A percentile compares a stretch with the other conserved stretches of the same genome.
phyloP scores from a whole-genome alignment of 37 sponge, comb jelly and placozoan genomes.

The Haliclona indistincta region DNA sequence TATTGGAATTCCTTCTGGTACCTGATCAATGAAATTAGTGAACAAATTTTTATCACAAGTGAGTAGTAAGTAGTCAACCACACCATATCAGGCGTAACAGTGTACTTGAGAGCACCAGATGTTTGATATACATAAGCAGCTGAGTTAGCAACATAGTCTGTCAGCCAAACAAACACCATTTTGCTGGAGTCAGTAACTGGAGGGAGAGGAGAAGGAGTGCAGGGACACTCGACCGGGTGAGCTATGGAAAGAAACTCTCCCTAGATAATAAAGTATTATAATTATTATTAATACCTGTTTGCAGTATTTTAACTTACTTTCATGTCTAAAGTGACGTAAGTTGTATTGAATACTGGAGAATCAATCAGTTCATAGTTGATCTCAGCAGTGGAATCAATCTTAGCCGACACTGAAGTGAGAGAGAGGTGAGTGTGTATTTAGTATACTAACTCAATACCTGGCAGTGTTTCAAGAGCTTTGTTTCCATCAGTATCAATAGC shows the following conservation, averaged over 20 bases:
- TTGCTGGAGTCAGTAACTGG: conserved; percentile 23
- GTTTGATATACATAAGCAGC: conserved; percentile 83
- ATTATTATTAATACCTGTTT: neutral
- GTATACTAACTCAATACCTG: conserved; percentile 37
- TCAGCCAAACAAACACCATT: conserved; percentile 90
- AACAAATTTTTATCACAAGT: too few species aligned
- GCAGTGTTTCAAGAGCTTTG: conserved; percentile 81
- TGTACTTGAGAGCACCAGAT: conserved; percentile 62
- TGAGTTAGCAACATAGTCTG: conserved; percentile 80
- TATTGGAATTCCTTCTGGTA: neutral
- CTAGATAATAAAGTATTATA: conserved; percentile 21
- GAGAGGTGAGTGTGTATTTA: neutral
- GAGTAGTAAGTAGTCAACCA: neutral
- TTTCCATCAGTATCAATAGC: conserved; percentile 85
- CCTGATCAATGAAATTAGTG: neutral
- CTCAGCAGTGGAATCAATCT: conserved; percentile 57
- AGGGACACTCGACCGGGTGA: conserved; percentile 73
- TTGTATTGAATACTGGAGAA: conserved; percentile 57
- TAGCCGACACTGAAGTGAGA: conserved; percentile 31
- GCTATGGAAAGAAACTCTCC: conserved; percentile 74
- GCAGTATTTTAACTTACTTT: conserved; percentile 45
- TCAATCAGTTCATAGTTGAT: conserved; percentile 63
- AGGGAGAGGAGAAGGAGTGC: conserved; percentile 73
- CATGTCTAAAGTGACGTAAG: conserved; percentile 73
- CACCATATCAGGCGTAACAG: conserved; percentile 51